Evolutionary conservation across 2,888 invertebrate species (phyloP), one percentile per base, ranked within the genome.

Genomic region (Amaurobius ferox): DNA sequence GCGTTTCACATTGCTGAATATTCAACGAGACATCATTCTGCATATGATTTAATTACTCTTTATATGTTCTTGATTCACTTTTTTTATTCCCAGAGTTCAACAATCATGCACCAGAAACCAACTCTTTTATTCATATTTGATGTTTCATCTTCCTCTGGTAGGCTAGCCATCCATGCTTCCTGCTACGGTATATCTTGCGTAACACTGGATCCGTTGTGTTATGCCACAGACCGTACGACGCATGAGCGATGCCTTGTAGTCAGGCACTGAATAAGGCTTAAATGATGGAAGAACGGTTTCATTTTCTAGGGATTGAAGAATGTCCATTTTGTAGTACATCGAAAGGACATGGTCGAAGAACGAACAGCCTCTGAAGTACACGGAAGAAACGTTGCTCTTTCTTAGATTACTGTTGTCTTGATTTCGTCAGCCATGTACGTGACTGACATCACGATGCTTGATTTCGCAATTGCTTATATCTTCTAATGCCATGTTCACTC

Each of bases 271-370:
- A 64, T 30, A 30, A 0, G n/a, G 7, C 29, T n/a, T 29, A 64
- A n/a, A n/a, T n/a, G 29, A 16, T 44, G 70, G 70, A 70, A 70
- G 70, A 70, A 44, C 0, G 29, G 16, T 70, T 70, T 70, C 28
- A 29, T 0, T 44, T n/a, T 23, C 3, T 11, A 30, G 1, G 28
- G 48, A n/a, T 6, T 16, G 48, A 48, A 16, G 0, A 19, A 11
- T 48, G 23, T 1, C 7, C 48, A 1, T 48, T 19, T 48, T 48
- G n/a, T 48, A 0, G 48, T 28, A 61, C 9, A 11, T 61, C 0
- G 61, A 6, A 28, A 44, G 9, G 66, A 16, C 32, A 30, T 32
- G 66, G 66, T 66, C 32, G 1, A 2, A 30, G 3, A 11, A 5
- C 16, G 1, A 0, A 16, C 32, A 2, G 0, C 32, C 30, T 16